Percentiles rank a stretch among this genome's conserved stretches.
These are phyloP conservation scores for Lepidurus couesii DNA, from an alignment of 1,140 invertebrate genomes.

Conservation along the genomic window DNA sequence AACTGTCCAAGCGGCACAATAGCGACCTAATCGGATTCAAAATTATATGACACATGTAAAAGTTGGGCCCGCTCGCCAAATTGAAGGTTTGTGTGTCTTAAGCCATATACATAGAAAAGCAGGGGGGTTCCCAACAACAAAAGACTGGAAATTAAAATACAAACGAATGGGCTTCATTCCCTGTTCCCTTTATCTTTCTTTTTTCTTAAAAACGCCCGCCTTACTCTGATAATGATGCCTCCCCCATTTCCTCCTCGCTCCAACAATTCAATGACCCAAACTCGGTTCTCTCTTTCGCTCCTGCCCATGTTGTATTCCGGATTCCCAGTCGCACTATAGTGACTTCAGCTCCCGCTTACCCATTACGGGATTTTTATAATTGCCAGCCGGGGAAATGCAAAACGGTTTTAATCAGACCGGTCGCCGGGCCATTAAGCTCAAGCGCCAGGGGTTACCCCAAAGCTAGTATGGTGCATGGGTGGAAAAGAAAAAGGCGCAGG, in stretches of 20 bases:
- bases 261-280: conserved; percentile 9
- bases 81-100: conserved; percentile 3
- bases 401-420: conserved; percentile 21
- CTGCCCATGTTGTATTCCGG: conserved; percentile 5
- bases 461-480: background rate
- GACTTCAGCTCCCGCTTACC: conserved; percentile 20
- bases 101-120: background rate
- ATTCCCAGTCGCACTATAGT: conserved; percentile 21
- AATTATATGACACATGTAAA: conserved; percentile 20
- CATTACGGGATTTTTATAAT: conserved; percentile 22
- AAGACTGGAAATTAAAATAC: conserved; percentile 13
- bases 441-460: background rate
- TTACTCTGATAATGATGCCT: background rate
- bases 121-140: background rate
- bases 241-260: conserved; percentile 17
- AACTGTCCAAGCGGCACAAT: conserved; percentile 10
- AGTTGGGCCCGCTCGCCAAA: background rate
- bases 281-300: background rate
- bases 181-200: background rate
- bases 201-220: background rate
- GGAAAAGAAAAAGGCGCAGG: background rate
- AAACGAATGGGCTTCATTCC: background rate
- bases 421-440: conserved; percentile 20
- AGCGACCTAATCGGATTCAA: background rate
- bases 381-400: conserved; percentile 20